Evolutionary conservation across 2,888 invertebrate species (phyloP).

Genomic region (Oxyteleia sp.): DNA sequence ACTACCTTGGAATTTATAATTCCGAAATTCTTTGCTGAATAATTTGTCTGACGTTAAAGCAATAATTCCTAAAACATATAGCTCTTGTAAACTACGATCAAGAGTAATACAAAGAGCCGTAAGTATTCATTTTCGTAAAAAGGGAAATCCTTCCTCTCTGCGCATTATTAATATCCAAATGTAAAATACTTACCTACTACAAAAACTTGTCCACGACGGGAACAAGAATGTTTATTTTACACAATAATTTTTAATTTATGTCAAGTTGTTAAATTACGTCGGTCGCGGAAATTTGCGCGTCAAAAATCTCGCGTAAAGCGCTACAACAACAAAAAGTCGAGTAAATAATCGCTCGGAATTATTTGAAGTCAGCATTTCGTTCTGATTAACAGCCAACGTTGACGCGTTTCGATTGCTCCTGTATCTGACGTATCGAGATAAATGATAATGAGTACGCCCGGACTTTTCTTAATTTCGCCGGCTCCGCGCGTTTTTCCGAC

Average conservation of each 20-base stretch:
- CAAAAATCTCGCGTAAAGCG: no score
- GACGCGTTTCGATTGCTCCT: conserved; percentile 64
- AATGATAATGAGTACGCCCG: conserved; percentile 70
- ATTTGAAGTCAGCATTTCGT: conserved; percentile 20
- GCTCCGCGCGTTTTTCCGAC: conserved; percentile 69
- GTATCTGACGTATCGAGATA: conserved; percentile 72
- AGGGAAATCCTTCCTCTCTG: conserved; percentile 12
- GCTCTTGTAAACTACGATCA: conserved; percentile 40
- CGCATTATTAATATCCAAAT: no score
- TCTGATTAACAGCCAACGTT: conserved; percentile 63
- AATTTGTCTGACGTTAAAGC: conserved; percentile 41
- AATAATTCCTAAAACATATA: conserved; percentile 40
- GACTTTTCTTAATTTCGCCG: conserved; percentile 71
- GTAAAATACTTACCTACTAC: no score
- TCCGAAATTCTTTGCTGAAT: conserved; percentile 46
- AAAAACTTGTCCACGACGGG: no score
- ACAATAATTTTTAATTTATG: no score
- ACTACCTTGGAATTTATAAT: conserved; percentile 43
- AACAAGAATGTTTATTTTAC: no score
- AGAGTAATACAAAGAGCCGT: conserved; percentile 29
- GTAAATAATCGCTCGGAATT: no score
- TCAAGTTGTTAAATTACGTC: no score
- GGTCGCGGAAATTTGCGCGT: no score
- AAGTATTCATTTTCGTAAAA: conserved; percentile 28
- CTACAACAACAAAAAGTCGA: no score